phyloP scores from a whole-genome alignment of 2,888 invertebrate species.

The Rotaria macrura region DNA sequence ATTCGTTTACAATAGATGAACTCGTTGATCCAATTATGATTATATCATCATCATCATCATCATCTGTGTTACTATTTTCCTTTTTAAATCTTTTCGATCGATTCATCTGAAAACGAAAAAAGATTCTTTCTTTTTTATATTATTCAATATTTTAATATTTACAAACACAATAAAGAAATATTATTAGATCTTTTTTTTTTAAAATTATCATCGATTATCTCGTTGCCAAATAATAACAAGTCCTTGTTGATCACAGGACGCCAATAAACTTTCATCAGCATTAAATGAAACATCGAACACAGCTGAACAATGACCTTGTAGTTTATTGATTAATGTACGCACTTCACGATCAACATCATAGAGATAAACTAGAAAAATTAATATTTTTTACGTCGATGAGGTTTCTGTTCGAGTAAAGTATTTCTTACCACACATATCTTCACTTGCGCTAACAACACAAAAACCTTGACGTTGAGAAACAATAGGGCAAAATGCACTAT shows the following conservation, averaged over 20 bases:
- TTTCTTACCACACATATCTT: background rate
- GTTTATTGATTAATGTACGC: slow-evolving; percentile 55
- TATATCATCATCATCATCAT: background rate
- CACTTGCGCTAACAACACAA: slow-evolving; percentile 57
- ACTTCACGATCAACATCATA: slow-evolving; percentile 60
- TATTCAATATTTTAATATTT: background rate
- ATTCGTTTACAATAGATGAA: background rate
- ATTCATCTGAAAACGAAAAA: background rate
- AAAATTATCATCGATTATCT: background rate
- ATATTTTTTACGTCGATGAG: slow-evolving; percentile 33
- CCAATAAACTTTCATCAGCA: slow-evolving; percentile 73
- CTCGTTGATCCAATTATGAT: background rate
- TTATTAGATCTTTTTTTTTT: too few species aligned
- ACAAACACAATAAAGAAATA: background rate
- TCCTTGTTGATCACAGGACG: slow-evolving; percentile 67
- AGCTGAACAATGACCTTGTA: slow-evolving; percentile 69
- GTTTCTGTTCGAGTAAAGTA: background rate
- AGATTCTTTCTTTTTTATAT: background rate
- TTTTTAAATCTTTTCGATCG: background rate
- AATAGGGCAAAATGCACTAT: slow-evolving; percentile 68
- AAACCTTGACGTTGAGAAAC: slow-evolving; percentile 67
- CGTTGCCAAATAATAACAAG: background rate
- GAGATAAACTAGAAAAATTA: slow-evolving; percentile 65
- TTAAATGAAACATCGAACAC: slow-evolving; percentile 73
- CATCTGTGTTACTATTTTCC: background rate